Evolutionary conservation across 1,140 invertebrate species (phyloP).

Genomic region (Drosophila rufa): DNA sequence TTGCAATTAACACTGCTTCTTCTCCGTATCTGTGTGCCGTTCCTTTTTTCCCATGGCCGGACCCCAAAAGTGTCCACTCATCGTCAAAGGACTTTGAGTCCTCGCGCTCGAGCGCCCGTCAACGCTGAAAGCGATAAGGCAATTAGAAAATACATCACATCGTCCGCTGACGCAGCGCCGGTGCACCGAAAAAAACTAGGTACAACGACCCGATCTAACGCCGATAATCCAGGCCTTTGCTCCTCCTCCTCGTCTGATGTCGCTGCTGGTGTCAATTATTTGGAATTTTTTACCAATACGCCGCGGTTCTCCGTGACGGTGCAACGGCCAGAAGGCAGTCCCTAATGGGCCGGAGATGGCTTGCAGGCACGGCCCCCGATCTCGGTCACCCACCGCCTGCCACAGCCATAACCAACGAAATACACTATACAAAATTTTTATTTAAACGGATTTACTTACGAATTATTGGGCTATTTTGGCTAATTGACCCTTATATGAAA

Average conservation of each 20-base stretch:
- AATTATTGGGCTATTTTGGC: no score
- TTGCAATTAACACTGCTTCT: conserved; percentile 71
- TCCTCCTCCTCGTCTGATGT: not conserved
- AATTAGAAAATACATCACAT: conserved; percentile 71
- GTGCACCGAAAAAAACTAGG: conserved; percentile 39
- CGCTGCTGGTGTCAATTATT: conserved; percentile 72
- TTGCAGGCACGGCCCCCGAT: conserved; percentile 35
- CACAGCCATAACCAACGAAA: not conserved
- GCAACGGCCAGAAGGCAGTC: conserved; percentile 24
- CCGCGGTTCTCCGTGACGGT: conserved; percentile 13
- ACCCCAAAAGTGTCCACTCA: conserved; percentile 70
- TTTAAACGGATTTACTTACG: no score
- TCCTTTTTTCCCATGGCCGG: conserved; percentile 15
- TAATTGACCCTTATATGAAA: no score
- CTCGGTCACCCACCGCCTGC: not conserved
- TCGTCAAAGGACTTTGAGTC: conserved; percentile 78
- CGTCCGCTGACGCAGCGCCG: conserved; percentile 43
- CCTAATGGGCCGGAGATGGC: conserved; percentile 68
- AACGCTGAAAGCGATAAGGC: conserved; percentile 79
- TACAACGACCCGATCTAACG: conserved; percentile 21
- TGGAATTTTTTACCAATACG: conserved; percentile 68
- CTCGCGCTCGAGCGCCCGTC: conserved; percentile 60
- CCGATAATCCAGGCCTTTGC: not conserved
- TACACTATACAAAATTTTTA: not conserved
- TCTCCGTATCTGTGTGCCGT: conserved; percentile 7